These are phyloP conservation scores for Subanguina moxae DNA, from an alignment of 1,140 invertebrate species.

Conservation along the genomic window DNA sequence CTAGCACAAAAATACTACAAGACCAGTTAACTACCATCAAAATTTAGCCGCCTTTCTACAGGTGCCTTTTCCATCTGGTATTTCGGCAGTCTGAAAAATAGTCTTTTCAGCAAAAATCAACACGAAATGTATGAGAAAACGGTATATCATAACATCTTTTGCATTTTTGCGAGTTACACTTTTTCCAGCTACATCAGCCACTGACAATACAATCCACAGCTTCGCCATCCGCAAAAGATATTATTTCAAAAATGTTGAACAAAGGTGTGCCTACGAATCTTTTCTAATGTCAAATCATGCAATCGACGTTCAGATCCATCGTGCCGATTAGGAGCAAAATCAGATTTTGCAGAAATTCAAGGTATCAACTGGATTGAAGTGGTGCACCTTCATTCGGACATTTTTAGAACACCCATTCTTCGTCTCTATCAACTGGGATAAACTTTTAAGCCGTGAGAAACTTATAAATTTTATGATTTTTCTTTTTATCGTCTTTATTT, in stretches of 20 bases:
- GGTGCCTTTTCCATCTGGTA: no score
- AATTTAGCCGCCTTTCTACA: conserved; percentile 56
- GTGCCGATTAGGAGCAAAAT: conserved; percentile 45
- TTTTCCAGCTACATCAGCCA: conserved; percentile 41
- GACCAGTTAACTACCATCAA: no score
- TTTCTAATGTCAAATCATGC: neutral
- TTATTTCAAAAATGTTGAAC: conserved; percentile 46
- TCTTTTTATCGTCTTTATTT: no score
- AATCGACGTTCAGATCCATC: conserved; percentile 24
- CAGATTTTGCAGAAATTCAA: conserved; percentile 64
- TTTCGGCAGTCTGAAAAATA: no score
- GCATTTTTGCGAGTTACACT: no score
- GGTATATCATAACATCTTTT: no score
- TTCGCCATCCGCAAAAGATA: conserved; percentile 37
- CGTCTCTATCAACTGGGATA: conserved; percentile 75
- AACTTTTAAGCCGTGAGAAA: conserved; percentile 82
- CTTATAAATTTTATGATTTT: no score
- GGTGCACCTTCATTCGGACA: neutral
- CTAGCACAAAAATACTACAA: no score
- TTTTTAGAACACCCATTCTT: conserved; percentile 96
- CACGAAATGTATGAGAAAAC: conserved; percentile 57
- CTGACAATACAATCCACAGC: conserved; percentile 40
- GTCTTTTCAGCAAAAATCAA: conserved; percentile 44
- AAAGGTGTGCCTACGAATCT: conserved; percentile 22
- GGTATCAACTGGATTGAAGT: neutral